Evolutionary conservation across 2,113 vertebrate species (phyloP).

Genomic region (Hypocryptadius cinnamomeus): DNA sequence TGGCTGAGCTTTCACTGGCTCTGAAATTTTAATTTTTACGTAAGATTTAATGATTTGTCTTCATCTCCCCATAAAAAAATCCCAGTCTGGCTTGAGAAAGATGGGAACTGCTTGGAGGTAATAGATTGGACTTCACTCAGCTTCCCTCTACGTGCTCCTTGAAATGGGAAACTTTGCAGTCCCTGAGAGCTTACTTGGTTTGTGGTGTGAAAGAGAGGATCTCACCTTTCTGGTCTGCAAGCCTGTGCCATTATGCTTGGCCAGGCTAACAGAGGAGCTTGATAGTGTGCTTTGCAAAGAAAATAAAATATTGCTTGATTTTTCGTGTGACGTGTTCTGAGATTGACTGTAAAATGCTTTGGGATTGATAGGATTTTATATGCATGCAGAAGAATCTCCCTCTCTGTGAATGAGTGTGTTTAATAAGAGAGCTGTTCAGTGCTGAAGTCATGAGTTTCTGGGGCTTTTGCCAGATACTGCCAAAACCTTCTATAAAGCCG

Average conservation of each 20-base stretch:
- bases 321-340: background rate
- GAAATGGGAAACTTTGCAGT: background rate
- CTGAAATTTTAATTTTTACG: background rate
- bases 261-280: background rate
- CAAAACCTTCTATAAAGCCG: background rate
- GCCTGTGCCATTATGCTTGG: background rate
- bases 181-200: background rate
- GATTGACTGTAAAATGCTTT: background rate
- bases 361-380: background rate
- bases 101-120: background rate
- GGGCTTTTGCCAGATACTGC: background rate
- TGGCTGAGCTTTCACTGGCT: background rate
- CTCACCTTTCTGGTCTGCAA: background rate
- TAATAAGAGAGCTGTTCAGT: background rate
- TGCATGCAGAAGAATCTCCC: background rate
- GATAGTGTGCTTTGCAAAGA: background rate
- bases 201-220: background rate
- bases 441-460: background rate
- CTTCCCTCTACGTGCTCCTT: background rate
- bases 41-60: background rate
- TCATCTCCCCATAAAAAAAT: background rate
- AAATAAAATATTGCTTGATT: background rate
- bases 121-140: background rate
- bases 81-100: background rate
- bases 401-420: background rate